Base-by-base conservation (phyloP, 2,888 invertebrate species). In the Drosophila cracens region DNA sequence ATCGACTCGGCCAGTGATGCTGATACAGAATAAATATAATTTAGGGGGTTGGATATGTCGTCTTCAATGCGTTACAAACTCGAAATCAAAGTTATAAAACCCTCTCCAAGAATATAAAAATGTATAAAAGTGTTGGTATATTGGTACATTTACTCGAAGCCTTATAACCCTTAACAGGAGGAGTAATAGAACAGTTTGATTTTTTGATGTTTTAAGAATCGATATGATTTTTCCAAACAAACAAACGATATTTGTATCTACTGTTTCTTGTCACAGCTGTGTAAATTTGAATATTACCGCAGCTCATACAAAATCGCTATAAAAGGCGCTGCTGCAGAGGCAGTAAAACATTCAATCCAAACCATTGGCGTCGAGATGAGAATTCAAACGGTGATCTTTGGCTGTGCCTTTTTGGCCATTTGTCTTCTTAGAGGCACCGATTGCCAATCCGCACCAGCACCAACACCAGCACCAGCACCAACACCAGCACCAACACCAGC, bases 311-410 rank as follows among this genome's bases (percentile, higher is more conserved):
- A 43, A 21, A 21, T 36, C 7, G 16, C 13, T 68, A 49, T 66
- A 66, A 56, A 66, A 56, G 25, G 52, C n/a, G 29, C 33, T 40
- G 29, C 1, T 18, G 18, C 16, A 34, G 31, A 13, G 7, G 56
- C 40, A 67, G 21, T 21, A 4, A 2, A 16, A 13, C 34, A 68
- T 53, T 67, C 34, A 34, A 48, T 27, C 21, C 36, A 36, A n/a
- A 25, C 2, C 16, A 16, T 25, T 31, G 38, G 34, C 43, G 25
- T 29, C 62, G 18, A 46, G 1, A 71, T 71, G 63, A 63, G 48
- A 54, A 21, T 64, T 13, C 58, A 58, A 72, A 64, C 72, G 3
- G 40, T 49, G 11, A 53, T 72, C 25, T 4, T 71, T 2, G 25
- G 34, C 31, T 58, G 57, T 21, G 64, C 31, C 43, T 2, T 71